Conservation (phyloP, 2,888 invertebrate genomes). For the Willowsia nigromaculata region DNA sequence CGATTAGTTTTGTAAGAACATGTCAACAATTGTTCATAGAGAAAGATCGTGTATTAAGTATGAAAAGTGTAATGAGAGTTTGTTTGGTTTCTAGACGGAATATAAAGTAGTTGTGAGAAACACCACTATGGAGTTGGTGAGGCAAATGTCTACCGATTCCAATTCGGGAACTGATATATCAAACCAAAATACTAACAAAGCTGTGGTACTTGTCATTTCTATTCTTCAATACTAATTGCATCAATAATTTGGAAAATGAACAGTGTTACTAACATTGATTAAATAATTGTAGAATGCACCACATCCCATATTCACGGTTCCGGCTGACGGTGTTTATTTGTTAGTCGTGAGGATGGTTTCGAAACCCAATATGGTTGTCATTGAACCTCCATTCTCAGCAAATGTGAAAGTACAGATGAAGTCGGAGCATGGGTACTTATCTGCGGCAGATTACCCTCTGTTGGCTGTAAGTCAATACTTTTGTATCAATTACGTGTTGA, state of each 20-base stretch:
- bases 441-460: slow-evolving; percentile 93
- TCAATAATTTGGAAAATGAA: too few species aligned
- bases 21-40: too few species aligned
- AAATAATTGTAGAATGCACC: slow-evolving; percentile 79
- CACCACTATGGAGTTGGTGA: slow-evolving; percentile 20
- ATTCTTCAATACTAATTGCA: too few species aligned
- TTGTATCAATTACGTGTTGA: too few species aligned
- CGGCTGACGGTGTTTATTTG: slow-evolving; percentile 88
- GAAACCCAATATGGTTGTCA: slow-evolving; percentile 64
- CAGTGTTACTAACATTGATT: too few species aligned
- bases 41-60: background rate
- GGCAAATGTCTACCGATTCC: background rate
- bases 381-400: slow-evolving; percentile 82
- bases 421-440: slow-evolving; percentile 89
- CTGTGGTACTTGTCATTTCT: slow-evolving; percentile 3
- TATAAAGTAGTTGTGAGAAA: slow-evolving; percentile 51
- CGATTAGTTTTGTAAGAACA: slow-evolving; percentile 71
- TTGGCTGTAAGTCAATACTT: slow-evolving; percentile 84
- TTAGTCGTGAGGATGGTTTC: slow-evolving; percentile 83
- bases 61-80: background rate
- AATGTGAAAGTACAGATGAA: slow-evolving; percentile 87
- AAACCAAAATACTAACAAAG: background rate
- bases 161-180: background rate
- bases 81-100: slow-evolving; percentile 38
- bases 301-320: slow-evolving; percentile 83